Percentiles rank a stretch among this genome's conserved stretches.
Conservation (phyloP, 2,797 vertebrate genomes). For the Adrianichthys oophorus region DNA sequence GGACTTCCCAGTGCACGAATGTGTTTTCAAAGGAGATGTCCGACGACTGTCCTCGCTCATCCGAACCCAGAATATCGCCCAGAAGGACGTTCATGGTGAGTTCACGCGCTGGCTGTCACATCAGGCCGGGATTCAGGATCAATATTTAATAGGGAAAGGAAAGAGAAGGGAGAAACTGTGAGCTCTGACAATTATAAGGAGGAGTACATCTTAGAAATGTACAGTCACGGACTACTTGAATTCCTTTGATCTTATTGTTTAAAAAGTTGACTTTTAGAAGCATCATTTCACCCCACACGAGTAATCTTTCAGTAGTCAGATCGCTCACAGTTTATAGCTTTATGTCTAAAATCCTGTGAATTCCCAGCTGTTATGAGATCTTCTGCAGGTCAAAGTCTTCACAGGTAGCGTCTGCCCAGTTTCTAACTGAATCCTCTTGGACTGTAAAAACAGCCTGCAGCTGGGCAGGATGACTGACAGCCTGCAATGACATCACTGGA, state of each 20-base stretch:
- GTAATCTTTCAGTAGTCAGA: too few relatives aligned
- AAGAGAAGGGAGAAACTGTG: neutral
- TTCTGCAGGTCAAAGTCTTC: conserved; percentile 30
- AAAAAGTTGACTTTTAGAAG: too few relatives aligned
- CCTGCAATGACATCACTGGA: conserved; percentile 16
- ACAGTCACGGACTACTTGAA: too few relatives aligned
- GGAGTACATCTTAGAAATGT: too few relatives aligned
- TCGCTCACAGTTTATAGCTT: neutral
- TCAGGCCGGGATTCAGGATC: neutral
- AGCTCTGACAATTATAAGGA: conserved; percentile 8
- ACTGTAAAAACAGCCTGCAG: conserved; percentile 10
- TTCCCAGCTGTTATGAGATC: neutral
- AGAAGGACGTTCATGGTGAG: conserved; percentile 97
- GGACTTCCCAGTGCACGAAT: conserved; percentile 93
- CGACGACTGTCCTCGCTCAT: conserved; percentile 93
- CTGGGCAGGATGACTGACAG: conserved; percentile 1
- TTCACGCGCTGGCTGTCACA: conserved; percentile 7
- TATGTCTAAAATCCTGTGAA: conserved; percentile 8
- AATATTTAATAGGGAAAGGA: neutral
- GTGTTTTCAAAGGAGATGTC: conserved; percentile 95
- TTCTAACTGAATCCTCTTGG: conserved; percentile 23
- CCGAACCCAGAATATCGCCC: conserved; percentile 93
- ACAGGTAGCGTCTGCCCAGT: conserved; percentile 15
- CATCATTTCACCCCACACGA: too few relatives aligned
- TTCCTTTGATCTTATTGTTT: too few relatives aligned